Percentiles rank a stretch among this genome's conserved stretches.
Evolutionary conservation across 2,888 invertebrate species (phyloP).

Genomic region (Drepanosiphum platanoidis): DNA sequence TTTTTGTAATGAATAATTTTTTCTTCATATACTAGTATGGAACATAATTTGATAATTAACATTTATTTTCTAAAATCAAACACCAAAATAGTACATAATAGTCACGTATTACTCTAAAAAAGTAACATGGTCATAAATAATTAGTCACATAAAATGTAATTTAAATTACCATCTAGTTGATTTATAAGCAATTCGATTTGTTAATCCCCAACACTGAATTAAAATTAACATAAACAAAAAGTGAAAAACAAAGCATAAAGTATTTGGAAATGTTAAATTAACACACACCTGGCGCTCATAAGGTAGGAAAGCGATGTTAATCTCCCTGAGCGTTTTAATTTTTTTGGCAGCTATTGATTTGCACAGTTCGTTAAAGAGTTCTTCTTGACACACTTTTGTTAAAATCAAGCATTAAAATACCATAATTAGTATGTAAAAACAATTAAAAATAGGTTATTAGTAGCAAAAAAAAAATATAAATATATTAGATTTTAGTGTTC

Average conservation of each 20-base stretch:
- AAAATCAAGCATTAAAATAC: conserved; percentile 59
- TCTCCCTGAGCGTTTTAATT: conserved; percentile 97
- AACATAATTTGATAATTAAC: too few species aligned
- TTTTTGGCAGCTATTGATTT: conserved; percentile 93
- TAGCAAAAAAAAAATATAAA: conserved; percentile 19
- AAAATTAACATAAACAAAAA: background rate
- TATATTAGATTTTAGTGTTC: conserved; percentile 14
- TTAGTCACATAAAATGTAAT: too few species aligned
- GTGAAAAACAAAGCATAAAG: conserved; percentile 39
- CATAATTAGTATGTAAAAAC: conserved; percentile 58
- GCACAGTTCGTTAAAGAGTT: conserved; percentile 96
- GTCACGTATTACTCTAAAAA: too few species aligned
- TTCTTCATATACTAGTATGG: too few species aligned
- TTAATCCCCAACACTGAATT: background rate
- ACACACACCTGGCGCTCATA: conserved; percentile 92
- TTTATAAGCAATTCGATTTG: too few species aligned
- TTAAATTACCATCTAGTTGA: too few species aligned
- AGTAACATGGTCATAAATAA: too few species aligned
- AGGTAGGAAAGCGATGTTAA: conserved; percentile 98
- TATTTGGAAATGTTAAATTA: conserved; percentile 44
- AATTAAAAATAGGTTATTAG: conserved; percentile 43
- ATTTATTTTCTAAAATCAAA: too few species aligned
- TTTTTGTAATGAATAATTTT: too few species aligned
- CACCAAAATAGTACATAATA: too few species aligned
- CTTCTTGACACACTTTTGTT: conserved; percentile 87